Evolutionary conservation across 1,140 invertebrate genomes (phyloP).

Genomic region (Drosophila neocordata): DNA sequence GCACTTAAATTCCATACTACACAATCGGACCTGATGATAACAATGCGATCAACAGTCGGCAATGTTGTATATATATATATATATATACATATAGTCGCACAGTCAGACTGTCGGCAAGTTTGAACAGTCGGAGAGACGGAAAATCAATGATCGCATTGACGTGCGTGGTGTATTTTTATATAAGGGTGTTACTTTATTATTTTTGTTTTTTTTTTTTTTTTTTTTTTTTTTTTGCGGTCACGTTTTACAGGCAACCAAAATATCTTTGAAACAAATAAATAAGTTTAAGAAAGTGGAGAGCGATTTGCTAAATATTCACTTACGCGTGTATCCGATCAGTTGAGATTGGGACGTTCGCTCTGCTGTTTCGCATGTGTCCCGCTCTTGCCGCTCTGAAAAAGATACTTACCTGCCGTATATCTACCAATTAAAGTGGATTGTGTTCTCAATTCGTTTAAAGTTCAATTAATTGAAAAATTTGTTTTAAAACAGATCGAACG

Average conservation of each 20-base stretch:
- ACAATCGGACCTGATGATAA: constrained; percentile 2
- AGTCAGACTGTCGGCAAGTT: constrained; percentile 27
- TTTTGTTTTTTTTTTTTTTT: constrained; percentile 34
- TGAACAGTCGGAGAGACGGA: constrained; percentile 22
- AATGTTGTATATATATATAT: too few species aligned
- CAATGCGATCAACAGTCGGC: neutral
- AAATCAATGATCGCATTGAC: constrained; percentile 23
- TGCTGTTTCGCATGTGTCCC: constrained; percentile 14
- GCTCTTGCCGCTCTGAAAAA: constrained; percentile 11
- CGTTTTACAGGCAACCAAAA: constrained; percentile 51
- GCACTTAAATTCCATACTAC: neutral
- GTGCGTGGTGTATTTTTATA: constrained; percentile 51
- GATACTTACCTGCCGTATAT: neutral
- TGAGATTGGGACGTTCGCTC: constrained; percentile 28
- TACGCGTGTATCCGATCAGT: constrained; percentile 41
- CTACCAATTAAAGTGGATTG: constrained; percentile 3
- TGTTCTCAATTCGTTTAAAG: neutral
- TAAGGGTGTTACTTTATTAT: constrained; percentile 57
- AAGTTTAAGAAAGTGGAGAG: constrained; percentile 27
- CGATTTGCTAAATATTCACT: constrained; percentile 23
- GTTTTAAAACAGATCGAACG: too few species aligned
- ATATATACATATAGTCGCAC: neutral
- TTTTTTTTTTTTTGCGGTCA: constrained; percentile 38
- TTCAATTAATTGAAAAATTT: neutral
- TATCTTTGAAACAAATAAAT: constrained; percentile 20